These are phyloP conservation scores for Marmota flaviventris DNA, from an alignment of 2,113 vertebrate species.

Conservation along the genomic window DNA sequence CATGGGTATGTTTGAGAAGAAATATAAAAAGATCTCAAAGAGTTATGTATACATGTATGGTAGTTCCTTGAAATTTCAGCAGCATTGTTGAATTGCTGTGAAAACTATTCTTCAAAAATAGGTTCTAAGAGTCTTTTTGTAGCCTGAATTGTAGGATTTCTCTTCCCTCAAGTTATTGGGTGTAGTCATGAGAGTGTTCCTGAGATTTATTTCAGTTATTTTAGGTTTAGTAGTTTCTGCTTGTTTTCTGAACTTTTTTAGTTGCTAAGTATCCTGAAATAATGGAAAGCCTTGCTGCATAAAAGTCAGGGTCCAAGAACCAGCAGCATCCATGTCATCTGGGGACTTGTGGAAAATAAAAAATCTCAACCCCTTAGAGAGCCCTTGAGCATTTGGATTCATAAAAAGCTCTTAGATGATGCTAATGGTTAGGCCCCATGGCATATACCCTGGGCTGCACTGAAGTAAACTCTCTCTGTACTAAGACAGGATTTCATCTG, in stretches of 20 bases:
- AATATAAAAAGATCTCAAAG: neutral
- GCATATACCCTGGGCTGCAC: neutral
- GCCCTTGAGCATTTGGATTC: neutral
- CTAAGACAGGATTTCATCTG: neutral
- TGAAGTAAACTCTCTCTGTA: conserved; percentile 7
- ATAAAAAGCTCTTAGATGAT: neutral
- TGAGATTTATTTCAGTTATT: neutral
- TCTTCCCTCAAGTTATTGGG: neutral
- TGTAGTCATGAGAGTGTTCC: neutral
- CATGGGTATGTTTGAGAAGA: conserved; percentile 87
- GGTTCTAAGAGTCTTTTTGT: neutral
- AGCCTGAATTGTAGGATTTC: neutral
- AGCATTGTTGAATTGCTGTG: neutral
- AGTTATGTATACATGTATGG: neutral
- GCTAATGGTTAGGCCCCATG: neutral
- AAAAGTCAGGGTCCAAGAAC: neutral
- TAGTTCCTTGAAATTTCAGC: neutral
- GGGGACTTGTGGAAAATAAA: neutral
- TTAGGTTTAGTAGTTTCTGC: neutral
- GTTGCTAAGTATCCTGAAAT: neutral
- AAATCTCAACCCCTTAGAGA: neutral
- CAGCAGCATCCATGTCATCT: neutral
- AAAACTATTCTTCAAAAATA: neutral
- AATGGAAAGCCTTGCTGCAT: conserved; percentile 4
- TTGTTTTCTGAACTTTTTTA: conserved; percentile 9